These are phyloP conservation scores for Cettia cetti DNA, from an alignment of 2,113 vertebrate species.

Conservation along the genomic window DNA sequence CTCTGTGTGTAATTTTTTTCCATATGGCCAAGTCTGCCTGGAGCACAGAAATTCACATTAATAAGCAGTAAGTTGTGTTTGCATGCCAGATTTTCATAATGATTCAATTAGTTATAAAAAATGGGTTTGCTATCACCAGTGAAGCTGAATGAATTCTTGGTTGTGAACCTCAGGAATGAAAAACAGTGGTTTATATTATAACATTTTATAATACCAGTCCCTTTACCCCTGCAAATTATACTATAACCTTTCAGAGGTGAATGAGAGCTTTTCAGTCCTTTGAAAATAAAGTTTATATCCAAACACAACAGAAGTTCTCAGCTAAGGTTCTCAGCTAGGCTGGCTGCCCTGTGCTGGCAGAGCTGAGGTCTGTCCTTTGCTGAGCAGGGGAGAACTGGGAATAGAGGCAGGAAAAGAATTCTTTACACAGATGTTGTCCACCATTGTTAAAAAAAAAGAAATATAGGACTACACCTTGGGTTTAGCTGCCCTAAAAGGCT, in stretches of 20 bases:
- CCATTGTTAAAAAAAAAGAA: neutral
- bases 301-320: neutral
- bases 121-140: neutral
- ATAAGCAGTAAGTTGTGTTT: neutral
- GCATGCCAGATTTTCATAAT: neutral
- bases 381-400: neutral
- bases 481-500: neutral
- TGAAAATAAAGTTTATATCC: neutral
- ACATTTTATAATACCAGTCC: neutral
- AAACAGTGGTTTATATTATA: neutral
- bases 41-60: neutral
- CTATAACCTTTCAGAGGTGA: neutral
- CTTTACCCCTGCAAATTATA: neutral
- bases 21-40: neutral
- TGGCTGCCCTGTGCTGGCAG: neutral
- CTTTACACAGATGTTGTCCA: neutral
- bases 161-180: neutral
- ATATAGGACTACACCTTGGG: too few species aligned
- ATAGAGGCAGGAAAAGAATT: neutral
- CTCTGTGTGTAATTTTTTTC: fast-evolving
- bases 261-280: neutral
- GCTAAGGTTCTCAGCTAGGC: neutral
- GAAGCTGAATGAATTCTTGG: neutral
- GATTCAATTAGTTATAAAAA: neutral
- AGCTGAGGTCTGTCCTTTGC: fast-evolving